phyloP scores from a whole-genome alignment of 2,888 invertebrate genomes.

The Trisateles emortualis region DNA sequence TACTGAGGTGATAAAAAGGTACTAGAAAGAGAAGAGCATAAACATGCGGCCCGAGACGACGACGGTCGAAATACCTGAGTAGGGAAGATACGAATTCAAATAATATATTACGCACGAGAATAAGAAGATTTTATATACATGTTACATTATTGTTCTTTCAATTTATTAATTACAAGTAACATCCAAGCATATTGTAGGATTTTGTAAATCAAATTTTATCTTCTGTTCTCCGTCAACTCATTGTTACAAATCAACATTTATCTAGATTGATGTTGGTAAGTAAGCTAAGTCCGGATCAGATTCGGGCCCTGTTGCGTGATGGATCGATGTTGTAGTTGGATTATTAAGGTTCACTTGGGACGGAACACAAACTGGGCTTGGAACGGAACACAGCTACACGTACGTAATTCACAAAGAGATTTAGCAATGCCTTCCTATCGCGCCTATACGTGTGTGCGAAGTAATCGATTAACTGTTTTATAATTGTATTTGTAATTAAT shows the following conservation, averaged over 20 bases:
- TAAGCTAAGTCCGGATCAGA: slow-evolving; percentile 4
- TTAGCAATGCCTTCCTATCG: slow-evolving; percentile 15
- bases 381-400: slow-evolving; percentile 1
- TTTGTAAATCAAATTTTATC: not conserved
- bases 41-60: too few relatives aligned
- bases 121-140: too few relatives aligned
- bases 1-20: too few relatives aligned
- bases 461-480: not conserved
- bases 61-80: too few relatives aligned
- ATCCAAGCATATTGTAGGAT: too few relatives aligned
- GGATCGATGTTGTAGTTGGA: slow-evolving; percentile 15
- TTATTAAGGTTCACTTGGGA: slow-evolving; percentile 20
- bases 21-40: too few relatives aligned
- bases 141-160: too few relatives aligned
- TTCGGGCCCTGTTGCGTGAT: slow-evolving; percentile 6
- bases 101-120: too few relatives aligned
- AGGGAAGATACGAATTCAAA: too few relatives aligned
- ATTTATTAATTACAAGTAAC: too few relatives aligned
- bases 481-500: not conserved
- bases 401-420: slow-evolving; percentile 9
- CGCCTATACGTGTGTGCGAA: too few relatives aligned
- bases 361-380: slow-evolving; percentile 7
- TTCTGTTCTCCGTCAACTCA: not conserved
- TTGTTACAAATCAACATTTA: not conserved
- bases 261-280: slow-evolving; percentile 11